Evolutionary conservation across 2,113 vertebrate species (phyloP), one percentile per base, ranked within the genome.

Genomic region (Megalops atlanticus): DNA sequence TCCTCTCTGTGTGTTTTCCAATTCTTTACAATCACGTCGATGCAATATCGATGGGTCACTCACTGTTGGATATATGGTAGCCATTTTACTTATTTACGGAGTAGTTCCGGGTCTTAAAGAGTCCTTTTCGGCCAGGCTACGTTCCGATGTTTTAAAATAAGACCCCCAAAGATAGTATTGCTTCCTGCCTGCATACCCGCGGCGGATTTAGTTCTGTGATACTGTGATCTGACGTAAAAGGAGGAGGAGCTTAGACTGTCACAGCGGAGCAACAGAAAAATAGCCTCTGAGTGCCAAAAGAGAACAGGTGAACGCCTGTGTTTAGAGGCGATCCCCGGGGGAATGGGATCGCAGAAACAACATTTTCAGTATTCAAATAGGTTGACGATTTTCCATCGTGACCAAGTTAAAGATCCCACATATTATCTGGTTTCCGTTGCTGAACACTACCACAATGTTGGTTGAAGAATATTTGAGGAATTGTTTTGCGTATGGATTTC

Each of bases 11-110:
- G 18, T 31, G 16, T n/a, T 47, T 16, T 47, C 41, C 43, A 7
- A 76, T 49, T 76, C 74, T 47, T 76, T 27, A 76, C 33, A 41
- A 45, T 74, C 73, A 40, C 73, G 43, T 16, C 41, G 74, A 33
- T 76, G 40, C 27, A 47, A 6, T 33, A 35, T 27, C 11, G 10
- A 27, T 33, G 3, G 31, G 31, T 24, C 40, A 76, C 31, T 33
- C 43, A 76, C n/a, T 10, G 24, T 33, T 47, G 74, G 43, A n/a
- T 8, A 12, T 3, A 47, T 49, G 74, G 41, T 43, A 18, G 74
- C 31, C 74, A 76, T 76, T 15, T 45, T 68, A n/a, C 35, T 76
- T 76, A 49, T 35, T 76, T 27, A 74, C 33, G 35, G 40, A 47
- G 2, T 47, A 31, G 15, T 31, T 76, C 41, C 43, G 15, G 31